Evolutionary conservation across 2,113 vertebrate genomes (phyloP).

Genomic region (Solea solea): DNA sequence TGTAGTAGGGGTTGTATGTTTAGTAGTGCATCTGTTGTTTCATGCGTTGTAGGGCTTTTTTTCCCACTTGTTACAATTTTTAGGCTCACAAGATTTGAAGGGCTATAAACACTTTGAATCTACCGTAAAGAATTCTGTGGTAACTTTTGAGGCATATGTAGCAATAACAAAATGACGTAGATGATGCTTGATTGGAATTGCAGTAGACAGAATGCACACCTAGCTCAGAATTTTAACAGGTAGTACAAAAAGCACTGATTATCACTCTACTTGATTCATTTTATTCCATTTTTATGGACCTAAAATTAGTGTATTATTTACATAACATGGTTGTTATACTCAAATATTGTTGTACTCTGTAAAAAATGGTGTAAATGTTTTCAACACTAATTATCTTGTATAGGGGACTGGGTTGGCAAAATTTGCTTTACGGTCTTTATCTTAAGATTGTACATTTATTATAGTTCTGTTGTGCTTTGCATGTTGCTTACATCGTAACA

Average conservation of each 20-base stretch:
- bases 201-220: constrained; percentile 37
- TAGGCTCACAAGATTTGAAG: constrained; percentile 64
- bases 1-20: constrained; percentile 12
- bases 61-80: constrained; percentile 15
- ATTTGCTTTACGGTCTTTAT: constrained; percentile 35
- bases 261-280: constrained; percentile 52
- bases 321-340: constrained; percentile 32
- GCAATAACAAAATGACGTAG: constrained; percentile 67
- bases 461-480: constrained; percentile 59
- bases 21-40: constrained; percentile 4
- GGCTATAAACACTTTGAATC: constrained; percentile 69
- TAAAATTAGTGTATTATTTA: constrained; percentile 46
- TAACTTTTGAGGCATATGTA: constrained; percentile 65
- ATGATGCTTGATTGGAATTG: constrained; percentile 39
- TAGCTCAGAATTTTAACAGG: constrained; percentile 60
- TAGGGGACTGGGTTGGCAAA: constrained; percentile 22
- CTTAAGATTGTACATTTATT: constrained; percentile 62
- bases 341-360: constrained; percentile 51
- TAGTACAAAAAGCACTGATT: constrained; percentile 75
- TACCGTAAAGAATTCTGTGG: constrained; percentile 28
- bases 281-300: constrained; percentile 52
- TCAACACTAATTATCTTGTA: constrained; percentile 36
- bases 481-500: constrained; percentile 75
- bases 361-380: constrained; percentile 57
- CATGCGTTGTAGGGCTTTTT: constrained; percentile 6